A percentile compares a stretch with the other conserved stretches of the same genome.
Conservation (phyloP, 2,888 invertebrate species). For the Noctua comes region DNA sequence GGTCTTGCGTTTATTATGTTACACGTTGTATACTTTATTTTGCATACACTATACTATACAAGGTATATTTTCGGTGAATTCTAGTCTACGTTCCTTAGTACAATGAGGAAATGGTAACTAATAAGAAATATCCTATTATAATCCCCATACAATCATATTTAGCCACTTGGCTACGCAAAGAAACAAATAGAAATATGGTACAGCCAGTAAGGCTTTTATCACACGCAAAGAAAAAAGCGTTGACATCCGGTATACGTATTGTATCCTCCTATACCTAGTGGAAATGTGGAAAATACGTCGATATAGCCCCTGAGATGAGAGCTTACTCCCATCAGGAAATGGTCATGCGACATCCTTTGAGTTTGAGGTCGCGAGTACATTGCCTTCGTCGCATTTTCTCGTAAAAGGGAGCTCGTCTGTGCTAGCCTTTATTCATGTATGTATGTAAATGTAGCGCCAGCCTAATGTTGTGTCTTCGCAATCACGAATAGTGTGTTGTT, state of each 20-base stretch:
- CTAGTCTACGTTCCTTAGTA: not conserved
- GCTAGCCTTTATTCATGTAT: constrained; percentile 68
- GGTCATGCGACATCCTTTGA: constrained; percentile 66
- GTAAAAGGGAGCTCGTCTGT: constrained; percentile 57
- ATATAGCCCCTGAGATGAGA: constrained; percentile 45
- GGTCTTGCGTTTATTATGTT: too few species aligned
- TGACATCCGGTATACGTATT: constrained; percentile 2
- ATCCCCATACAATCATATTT: not conserved
- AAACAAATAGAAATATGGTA: constrained; percentile 19
- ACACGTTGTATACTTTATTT: too few species aligned
- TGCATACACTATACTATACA: too few species aligned
- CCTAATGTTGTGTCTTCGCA: constrained; percentile 66
- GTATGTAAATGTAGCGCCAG: constrained; percentile 66
- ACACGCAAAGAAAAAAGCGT: constrained; percentile 22
- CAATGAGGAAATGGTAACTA: not conserved
- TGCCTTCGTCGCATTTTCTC: constrained; percentile 43
- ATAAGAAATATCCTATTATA: not conserved
- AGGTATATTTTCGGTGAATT: not conserved
- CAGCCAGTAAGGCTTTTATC: constrained; percentile 4
- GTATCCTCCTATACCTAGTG: constrained; percentile 15
- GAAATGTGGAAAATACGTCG: constrained; percentile 43
- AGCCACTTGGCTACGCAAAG: not conserved
- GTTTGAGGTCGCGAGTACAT: constrained; percentile 57
- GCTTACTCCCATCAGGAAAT: constrained; percentile 65
- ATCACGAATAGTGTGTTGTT: constrained; percentile 63